phyloP scores from a whole-genome alignment of 2,113 vertebrate genomes.

The Anseranas semipalmata region DNA sequence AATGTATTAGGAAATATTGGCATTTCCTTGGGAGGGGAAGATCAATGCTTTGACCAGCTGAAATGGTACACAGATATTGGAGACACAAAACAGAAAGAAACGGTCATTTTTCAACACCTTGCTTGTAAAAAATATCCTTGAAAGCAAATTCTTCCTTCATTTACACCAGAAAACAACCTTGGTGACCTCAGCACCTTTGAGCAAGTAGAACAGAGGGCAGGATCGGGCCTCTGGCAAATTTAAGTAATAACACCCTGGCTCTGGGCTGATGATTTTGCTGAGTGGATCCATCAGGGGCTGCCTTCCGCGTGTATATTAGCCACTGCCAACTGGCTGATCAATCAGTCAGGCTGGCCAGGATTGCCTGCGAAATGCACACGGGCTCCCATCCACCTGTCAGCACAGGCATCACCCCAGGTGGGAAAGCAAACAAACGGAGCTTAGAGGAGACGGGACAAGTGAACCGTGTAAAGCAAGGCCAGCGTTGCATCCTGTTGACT shows the following conservation, averaged over 20 bases:
- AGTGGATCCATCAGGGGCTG: constrained; percentile 29
- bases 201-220: neutral
- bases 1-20: neutral
- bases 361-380: neutral
- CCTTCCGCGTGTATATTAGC: neutral
- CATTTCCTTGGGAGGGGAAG: neutral
- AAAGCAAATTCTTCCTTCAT: neutral
- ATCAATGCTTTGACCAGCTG: neutral
- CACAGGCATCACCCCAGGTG: neutral
- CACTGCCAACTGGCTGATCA: neutral
- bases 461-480: neutral
- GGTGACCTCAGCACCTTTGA: neutral
- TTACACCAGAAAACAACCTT: neutral
- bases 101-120: constrained; percentile 20
- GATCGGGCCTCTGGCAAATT: fast-evolving
- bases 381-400: constrained; percentile 6
- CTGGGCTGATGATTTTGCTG: constrained; percentile 1
- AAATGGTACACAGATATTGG: neutral
- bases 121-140: neutral
- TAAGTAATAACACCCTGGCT: neutral
- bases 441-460: neutral
- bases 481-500: constrained; percentile 38
- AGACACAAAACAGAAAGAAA: neutral
- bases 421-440: constrained; percentile 11
- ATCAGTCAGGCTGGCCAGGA: neutral